Evolutionary conservation across 1,140 invertebrate species (phyloP), one percentile per base, ranked within the genome.

Genomic region (Eupeodes corollae): DNA sequence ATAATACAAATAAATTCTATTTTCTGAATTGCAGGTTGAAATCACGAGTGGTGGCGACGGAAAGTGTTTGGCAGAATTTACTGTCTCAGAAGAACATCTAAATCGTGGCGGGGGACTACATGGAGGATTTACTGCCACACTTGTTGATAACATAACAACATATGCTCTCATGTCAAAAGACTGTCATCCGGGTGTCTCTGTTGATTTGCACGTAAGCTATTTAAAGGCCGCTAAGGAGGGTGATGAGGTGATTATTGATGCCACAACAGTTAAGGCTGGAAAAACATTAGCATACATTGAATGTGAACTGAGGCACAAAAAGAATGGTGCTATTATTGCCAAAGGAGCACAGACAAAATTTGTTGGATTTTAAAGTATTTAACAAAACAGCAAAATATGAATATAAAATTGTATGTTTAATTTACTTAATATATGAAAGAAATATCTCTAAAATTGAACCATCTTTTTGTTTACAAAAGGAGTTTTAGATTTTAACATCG

Each of bases 111-210:
- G 88, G 1, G 79, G 78, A 1, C 66, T 94, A 5, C 89, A 95
- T 71, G 90, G 90, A 35, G 91, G 89, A 12, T 80, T 87, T 51
- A 87, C 83, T 11, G 80, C 83, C 11, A 84, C 85, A 3, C 57
- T 94, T 13, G 79, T 94, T 10, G 91, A 96, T 70, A 74, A 76
- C 47, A 66, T 93, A 13, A 91, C 91, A 6, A 87, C 87, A 0
- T 79, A 83, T 61, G 88, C 86, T 2, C 56, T 93, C 6, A 77
- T 84, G 57, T 81, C 84, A 0, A 70, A 78, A 49, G 75, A 78
- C 16, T 71, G 68, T 39, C 68, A 76, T 49, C 71, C 80, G 47
- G 84, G 87, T 32, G 83, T 77, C 59, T 87, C 85, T 12, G 78
- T 91, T 13, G 78, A 89, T 59, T 60, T 91, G 11, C 76, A 79